phyloP scores from a whole-genome alignment of 2,888 invertebrate genomes.

The Drosophila maculinotata region DNA sequence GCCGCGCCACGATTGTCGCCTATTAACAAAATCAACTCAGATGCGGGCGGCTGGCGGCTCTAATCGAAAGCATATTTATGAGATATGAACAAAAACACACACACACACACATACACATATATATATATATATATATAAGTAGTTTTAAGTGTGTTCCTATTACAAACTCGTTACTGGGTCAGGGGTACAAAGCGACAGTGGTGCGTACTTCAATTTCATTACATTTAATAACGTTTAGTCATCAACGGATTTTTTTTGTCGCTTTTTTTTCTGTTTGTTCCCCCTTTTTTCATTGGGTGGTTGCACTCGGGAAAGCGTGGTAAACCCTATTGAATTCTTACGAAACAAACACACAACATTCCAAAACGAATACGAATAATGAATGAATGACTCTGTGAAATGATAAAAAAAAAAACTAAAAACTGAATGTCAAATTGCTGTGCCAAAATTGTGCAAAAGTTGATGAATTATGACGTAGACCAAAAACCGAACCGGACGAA shows the following conservation, averaged over 20 bases:
- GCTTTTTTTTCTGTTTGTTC: background rate
- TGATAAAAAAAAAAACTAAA: conserved; percentile 8
- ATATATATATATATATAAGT: conserved; percentile 2
- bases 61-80: conserved; percentile 76
- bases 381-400: conserved; percentile 36
- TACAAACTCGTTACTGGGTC: conserved; percentile 65
- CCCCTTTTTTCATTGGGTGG: conserved; percentile 15
- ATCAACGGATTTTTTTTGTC: conserved; percentile 52
- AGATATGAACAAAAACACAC: conserved; percentile 44
- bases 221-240: conserved; percentile 76
- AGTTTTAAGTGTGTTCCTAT: conserved; percentile 35
- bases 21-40: conserved; percentile 70
- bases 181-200: conserved; percentile 63
- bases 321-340: conserved; percentile 37
- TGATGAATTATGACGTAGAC: conserved; percentile 54
- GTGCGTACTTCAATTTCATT: conserved; percentile 70
- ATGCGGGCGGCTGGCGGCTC: conserved; percentile 62
- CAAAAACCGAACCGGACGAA: conserved; percentile 46
- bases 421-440: conserved; percentile 41
- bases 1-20: conserved; percentile 67
- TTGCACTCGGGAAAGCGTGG: conserved; percentile 28
- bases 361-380: conserved; percentile 25
- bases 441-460: conserved; percentile 53
- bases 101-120: conserved; percentile 11
- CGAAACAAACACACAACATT: conserved; percentile 20